Conservation (phyloP, 2,888 invertebrate species). For the Lochmaea crataegi region DNA sequence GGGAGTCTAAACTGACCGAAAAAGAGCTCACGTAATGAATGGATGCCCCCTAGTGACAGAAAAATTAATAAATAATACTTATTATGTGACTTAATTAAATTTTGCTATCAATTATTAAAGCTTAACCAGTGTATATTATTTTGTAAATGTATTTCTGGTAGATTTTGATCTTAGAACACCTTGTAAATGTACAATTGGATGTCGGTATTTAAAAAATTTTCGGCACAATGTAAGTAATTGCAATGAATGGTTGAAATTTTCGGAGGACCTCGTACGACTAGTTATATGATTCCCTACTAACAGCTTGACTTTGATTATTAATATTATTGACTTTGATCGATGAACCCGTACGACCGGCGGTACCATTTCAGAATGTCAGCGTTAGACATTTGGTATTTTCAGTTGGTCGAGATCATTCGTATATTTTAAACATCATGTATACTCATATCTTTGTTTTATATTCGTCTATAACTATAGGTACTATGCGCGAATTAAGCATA, state of each 20-base stretch:
- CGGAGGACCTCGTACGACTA: constrained; percentile 43
- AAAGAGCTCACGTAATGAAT: too few species aligned
- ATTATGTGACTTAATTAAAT: too few species aligned
- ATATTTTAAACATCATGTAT: neutral
- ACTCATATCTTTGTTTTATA: too few species aligned
- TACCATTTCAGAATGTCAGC: constrained; percentile 58
- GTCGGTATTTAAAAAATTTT: constrained; percentile 51
- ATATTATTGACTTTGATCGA: constrained; percentile 66
- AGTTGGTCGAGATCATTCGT: constrained; percentile 8
- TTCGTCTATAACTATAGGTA: too few species aligned
- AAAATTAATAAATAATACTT: too few species aligned
- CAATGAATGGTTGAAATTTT: constrained; percentile 55
- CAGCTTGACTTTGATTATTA: constrained; percentile 64
- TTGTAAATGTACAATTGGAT: constrained; percentile 46
- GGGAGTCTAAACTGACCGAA: too few species aligned
- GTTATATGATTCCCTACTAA: constrained; percentile 44
- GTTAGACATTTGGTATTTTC: constrained; percentile 34
- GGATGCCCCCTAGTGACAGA: too few species aligned
- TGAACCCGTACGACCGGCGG: constrained; percentile 50
- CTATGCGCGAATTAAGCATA: too few species aligned
- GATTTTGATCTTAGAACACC: constrained; percentile 37
- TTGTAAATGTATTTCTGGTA: too few species aligned
- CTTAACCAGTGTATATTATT: too few species aligned
- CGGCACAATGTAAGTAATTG: constrained; percentile 56
- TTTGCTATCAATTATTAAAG: too few species aligned